Conservation (phyloP, 2,797 vertebrate species). For the Poeciliopsis presidionis region DNA sequence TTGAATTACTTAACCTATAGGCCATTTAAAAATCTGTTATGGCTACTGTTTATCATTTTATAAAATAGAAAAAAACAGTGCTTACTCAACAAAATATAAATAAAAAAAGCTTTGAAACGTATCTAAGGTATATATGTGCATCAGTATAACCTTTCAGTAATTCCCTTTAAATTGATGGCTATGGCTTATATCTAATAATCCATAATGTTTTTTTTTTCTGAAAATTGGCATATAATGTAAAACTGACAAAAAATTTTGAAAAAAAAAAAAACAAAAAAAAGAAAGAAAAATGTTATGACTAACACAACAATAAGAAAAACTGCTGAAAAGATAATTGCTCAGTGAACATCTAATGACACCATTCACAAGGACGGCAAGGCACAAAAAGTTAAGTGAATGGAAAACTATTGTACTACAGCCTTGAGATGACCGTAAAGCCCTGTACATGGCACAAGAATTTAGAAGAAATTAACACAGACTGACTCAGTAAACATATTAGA, state of each 20-base stretch:
- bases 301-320: not conserved
- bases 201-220: too few species aligned
- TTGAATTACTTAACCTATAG: slow-evolving; percentile 52
- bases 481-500: not conserved
- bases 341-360: not conserved
- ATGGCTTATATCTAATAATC: not conserved
- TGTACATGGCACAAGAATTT: not conserved
- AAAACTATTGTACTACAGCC: too few species aligned
- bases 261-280: not conserved
- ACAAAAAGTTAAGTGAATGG: not conserved
- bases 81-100: slow-evolving; percentile 8
- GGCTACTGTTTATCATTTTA: slow-evolving; percentile 27
- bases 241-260: not conserved
- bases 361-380: not conserved
- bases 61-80: slow-evolving; percentile 27
- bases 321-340: not conserved
- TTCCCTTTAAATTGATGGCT: not conserved
- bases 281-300: not conserved
- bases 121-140: not conserved
- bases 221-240: not conserved
- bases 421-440: too few species aligned
- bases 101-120: slow-evolving; percentile 1
- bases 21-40: slow-evolving; percentile 41
- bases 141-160: not conserved
- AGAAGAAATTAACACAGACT: not conserved